Percentiles rank a stretch among this genome's conserved stretches.
Conservation (phyloP, 2,888 invertebrate species). For the Pseudeuparius sepicola region DNA sequence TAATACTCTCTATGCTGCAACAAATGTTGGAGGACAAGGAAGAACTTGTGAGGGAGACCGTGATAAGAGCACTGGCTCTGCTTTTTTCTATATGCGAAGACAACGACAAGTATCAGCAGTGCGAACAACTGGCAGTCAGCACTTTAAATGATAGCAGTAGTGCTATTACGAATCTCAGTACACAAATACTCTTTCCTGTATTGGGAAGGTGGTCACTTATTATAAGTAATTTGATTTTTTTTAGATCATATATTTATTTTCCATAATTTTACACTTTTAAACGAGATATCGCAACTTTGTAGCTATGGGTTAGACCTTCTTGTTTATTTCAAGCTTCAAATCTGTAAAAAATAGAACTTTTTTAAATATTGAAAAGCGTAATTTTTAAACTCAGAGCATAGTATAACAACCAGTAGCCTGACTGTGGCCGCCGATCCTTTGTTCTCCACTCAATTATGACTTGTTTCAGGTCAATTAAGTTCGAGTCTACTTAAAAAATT, state of each 20-base stretch:
- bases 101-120: slow-evolving; percentile 51
- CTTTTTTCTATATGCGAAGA: slow-evolving; percentile 55
- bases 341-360: too few species aligned
- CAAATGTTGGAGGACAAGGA: slow-evolving; percentile 63
- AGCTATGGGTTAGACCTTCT: too few species aligned
- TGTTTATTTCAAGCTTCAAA: too few species aligned
- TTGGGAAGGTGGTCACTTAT: slow-evolving; percentile 52
- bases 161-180: slow-evolving; percentile 44
- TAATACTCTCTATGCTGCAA: slow-evolving; percentile 60
- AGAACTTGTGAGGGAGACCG: slow-evolving; percentile 49
- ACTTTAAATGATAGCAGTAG: slow-evolving; percentile 48
- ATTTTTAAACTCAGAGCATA: too few species aligned
- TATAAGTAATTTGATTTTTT: slow-evolving; percentile 29
- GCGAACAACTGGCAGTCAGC: slow-evolving; percentile 48
- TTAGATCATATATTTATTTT: too few species aligned
- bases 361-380: too few species aligned
- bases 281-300: too few species aligned
- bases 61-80: slow-evolving; percentile 50
- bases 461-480: slow-evolving; percentile 42
- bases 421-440: too few species aligned
- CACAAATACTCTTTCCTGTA: slow-evolving; percentile 49
- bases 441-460: slow-evolving; percentile 4
- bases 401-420: too few species aligned
- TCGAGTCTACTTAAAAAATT: slow-evolving; percentile 42
- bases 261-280: too few species aligned